Evolutionary conservation across 2,888 invertebrate genomes (phyloP), one percentile per base, ranked within the genome.

Genomic region (Labia minor): DNA sequence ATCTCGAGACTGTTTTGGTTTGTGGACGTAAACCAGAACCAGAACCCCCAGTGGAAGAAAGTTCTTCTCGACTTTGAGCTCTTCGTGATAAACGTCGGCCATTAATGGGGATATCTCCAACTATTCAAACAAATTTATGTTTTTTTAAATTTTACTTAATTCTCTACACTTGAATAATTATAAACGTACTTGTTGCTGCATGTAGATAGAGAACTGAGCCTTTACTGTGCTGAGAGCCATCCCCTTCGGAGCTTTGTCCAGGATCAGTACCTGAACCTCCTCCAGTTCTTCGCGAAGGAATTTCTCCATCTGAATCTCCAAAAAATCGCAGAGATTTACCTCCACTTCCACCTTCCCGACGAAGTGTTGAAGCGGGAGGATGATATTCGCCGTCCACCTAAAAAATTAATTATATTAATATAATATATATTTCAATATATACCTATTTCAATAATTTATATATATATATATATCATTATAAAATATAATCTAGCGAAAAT

Each of bases 141-240:
- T 49, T 62, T 61, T 64, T 49, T 33, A 67, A 62, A 20, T 64
- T 67, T 21, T n/a, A 19, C 26, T 14, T 26, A 20, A 18, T 14
- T 6, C 4, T n/a, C n/a, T n/a, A n/a, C 62, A 37, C 8, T n/a
- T 62, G 33, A 21, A 19, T 20, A 61, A 49, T 33, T 37, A 10
- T 61, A 63, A 61, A 69, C 67, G 72, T 77, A 87, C 88, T 87
- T 71, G 91, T 90, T 64, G 91, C 90, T 65, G 91, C 91, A 74
- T 92, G 92, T 65, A 92, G 80, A 75, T 90, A 92, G 19, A 92
- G 91, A 19, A 91, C 87, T 74, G 90, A 90, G 73, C 89, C 83
- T 75, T 90, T 90, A 67, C 90, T 90, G 73, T 89, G 89, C 73
- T 89, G 86, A 74, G 90, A 90, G 74, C 83, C 82, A 70, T 78